These are phyloP conservation scores for Pollimyrus isidori DNA, from an alignment of 2,113 vertebrate genomes.

Conservation along the genomic window DNA sequence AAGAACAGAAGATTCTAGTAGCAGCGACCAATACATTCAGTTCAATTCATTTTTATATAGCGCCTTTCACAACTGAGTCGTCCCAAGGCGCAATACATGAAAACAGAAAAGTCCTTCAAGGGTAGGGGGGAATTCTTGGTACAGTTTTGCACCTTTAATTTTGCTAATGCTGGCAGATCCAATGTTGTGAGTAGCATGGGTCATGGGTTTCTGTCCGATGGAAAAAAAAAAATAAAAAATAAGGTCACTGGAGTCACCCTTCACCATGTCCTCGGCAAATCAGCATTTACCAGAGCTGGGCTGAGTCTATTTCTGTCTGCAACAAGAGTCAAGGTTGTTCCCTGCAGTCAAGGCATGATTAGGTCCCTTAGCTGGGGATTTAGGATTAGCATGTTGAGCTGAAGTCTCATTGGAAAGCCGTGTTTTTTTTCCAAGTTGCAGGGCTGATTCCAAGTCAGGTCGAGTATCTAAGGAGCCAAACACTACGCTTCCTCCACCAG, in stretches of 20 bases:
- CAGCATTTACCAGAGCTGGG: neutral
- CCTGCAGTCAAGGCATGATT: neutral
- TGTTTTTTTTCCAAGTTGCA: neutral
- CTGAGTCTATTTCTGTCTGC: neutral
- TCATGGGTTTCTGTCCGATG: neutral
- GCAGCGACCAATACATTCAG: neutral
- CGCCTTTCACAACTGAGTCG: too few species aligned
- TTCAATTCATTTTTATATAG: too few species aligned
- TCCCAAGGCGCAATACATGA: neutral
- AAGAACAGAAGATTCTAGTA: neutral
- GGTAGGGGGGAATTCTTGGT: neutral
- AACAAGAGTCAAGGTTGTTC: neutral
- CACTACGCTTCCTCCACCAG: neutral
- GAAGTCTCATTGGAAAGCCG: neutral
- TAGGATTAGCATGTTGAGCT: conserved; percentile 5
- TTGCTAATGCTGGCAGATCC: neutral
- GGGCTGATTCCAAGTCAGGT: neutral
- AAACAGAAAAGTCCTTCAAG: neutral
- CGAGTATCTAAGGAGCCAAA: too few species aligned
- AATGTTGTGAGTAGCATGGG: neutral
- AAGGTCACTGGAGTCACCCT: neutral
- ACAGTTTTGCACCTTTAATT: neutral
- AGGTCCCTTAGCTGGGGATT: conserved; percentile 1
- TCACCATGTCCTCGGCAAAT: neutral
- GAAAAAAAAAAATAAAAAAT: neutral